Evolutionary conservation across 2,888 invertebrate species (phyloP), one percentile per base, ranked within the genome.

Genomic region (Hyalella azteca): DNA sequence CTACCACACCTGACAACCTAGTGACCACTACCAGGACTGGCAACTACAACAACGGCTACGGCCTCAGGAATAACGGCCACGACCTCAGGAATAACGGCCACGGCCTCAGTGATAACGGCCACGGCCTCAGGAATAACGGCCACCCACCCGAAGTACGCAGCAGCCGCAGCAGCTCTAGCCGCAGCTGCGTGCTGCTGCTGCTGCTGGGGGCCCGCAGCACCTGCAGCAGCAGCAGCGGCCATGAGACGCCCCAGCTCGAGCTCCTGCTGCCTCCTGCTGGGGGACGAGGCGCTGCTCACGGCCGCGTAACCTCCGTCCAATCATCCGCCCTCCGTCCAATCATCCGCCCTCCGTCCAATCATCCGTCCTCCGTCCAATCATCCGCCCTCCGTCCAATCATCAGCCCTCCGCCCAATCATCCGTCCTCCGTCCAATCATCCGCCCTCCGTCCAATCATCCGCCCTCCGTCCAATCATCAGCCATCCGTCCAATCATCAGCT

Each of bases 281-380:
- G 15, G 59, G 15, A 15, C 19, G 32, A 15, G 39, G 32, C 9
- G 1, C 15, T 32, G 36, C 39, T 66, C 36, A 66, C 36, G 1
- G 66, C 66, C 39, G 66, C 66, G 26, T 66, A 66, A 29, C 32
- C 66, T 19, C 66, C 1, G 2, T 29, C 66, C 4, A 66, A 36
- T 1, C 32, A 29, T 0, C 32, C 66, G 39, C 32, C 26, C 66
- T 66, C 66, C 39, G 41, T 50, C 59, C 78, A 79, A 81, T 81
- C n/a, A n/a, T n/a, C n/a, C n/a, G n/a, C n/a, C n/a, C n/a, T n/a
- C n/a, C n/a, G n/a, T n/a, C n/a, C n/a, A n/a, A n/a, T n/a, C n/a
- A n/a, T n/a, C n/a, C n/a, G n/a, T n/a, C n/a, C n/a, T n/a, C n/a
- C n/a, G n/a, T n/a, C n/a, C n/a, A n/a, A n/a, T n/a, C n/a, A 73